Evolutionary conservation across 1,140 invertebrate species (phyloP).

Genomic region (Euschistus heros): DNA sequence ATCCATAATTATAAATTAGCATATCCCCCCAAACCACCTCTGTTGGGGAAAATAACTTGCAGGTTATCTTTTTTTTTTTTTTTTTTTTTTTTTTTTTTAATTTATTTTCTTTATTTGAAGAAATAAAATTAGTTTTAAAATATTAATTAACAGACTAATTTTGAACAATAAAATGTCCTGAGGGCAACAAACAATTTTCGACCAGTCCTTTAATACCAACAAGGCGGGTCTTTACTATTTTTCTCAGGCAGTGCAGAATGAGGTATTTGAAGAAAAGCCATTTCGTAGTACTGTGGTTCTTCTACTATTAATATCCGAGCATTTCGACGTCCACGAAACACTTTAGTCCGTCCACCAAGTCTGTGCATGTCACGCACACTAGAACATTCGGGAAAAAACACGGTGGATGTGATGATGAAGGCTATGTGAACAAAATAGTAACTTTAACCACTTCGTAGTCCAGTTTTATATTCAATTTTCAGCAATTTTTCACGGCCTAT

Average conservation of each 20-base stretch:
- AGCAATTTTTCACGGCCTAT: background rate
- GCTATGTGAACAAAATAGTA: background rate
- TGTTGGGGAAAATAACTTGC: slow-evolving; percentile 21
- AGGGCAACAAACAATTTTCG: background rate
- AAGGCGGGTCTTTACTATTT: slow-evolving; percentile 31
- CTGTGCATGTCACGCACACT: slow-evolving; percentile 21
- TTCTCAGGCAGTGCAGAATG: slow-evolving; percentile 31
- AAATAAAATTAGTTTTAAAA: background rate
- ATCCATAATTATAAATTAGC: slow-evolving; percentile 17
- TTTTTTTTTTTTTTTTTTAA: slow-evolving; percentile 14
- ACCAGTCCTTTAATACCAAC: background rate
- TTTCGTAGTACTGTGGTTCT: slow-evolving; percentile 24
- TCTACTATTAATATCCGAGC: slow-evolving; percentile 22
- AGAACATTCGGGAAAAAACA: slow-evolving; percentile 12
- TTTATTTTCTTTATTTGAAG: background rate
- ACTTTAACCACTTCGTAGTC: background rate
- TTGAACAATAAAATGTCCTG: slow-evolving; percentile 3
- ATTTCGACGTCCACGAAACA: slow-evolving; percentile 21
- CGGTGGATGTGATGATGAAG: background rate
- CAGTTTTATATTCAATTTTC: slow-evolving; percentile 1
- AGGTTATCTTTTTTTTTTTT: slow-evolving; percentile 19
- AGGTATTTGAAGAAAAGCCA: slow-evolving; percentile 30
- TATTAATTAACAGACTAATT: background rate
- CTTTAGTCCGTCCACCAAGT: slow-evolving; percentile 19
- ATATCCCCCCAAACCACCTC: background rate